Base-by-base conservation (phyloP, 2,797 vertebrate genomes). In the Antrozous pallidus region DNA sequence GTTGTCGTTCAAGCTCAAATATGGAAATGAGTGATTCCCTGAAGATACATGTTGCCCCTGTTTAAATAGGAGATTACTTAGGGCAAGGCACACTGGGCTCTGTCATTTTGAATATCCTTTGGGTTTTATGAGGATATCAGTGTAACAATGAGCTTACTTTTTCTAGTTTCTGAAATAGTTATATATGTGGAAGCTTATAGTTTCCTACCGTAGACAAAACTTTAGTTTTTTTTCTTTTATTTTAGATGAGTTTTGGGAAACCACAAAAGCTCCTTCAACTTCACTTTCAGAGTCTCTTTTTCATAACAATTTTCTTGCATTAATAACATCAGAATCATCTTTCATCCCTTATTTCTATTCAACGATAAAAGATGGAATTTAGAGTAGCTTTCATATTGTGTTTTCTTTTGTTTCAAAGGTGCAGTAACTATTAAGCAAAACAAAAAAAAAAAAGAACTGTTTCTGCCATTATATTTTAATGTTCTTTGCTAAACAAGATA, bases 321-420 rank as follows among this genome's bases (percentile, higher is more conserved):
- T 94, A 92, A 93, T 82, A 95, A 94, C 18, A 63, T 84, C 26
- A 79, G 77, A 77, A 87, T 84, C 0, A 56, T 20, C 79, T 87
- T 74, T 58, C 65, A 88, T 9, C 8, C 6, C 22, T 56, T 45
- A 47, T 40, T 82, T 81, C 11, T 91, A 1, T 78, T 94, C 56
- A 91, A 38, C 0, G 8, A 86, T 45, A 1, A 89, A 85, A 70
- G 38, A 73, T 40, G 8, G 36, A 7, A 88, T 42, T 17, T 90
- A 91, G 38, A 88, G 71, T 14, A 87, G 58, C 33, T 95, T 91
- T 93, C 51, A 51, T 33, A 40, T 58, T 82, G 40, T 71, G 56
- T 90, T 96, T 95, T 51, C 22, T 86, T 94, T 77, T 88, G 33
- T 93, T 89, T 94, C 75, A 78, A 94, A 90, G 22, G 6, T 63